Base-by-base conservation (phyloP, 2,113 vertebrate species). In the Dunckerocampus dactyliophorus region DNA sequence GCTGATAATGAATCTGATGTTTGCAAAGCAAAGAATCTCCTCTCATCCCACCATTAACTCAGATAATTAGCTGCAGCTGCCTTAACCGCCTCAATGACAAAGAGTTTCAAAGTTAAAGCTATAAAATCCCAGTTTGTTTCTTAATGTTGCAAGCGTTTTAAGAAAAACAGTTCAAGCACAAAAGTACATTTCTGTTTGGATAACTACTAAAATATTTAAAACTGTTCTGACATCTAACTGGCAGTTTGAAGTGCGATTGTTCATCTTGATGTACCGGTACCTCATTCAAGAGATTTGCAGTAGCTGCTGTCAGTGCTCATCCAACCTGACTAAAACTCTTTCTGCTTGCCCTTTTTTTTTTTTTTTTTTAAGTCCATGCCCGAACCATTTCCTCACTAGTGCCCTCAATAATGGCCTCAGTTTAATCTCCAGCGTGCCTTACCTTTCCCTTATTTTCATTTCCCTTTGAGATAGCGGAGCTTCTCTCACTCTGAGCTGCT, bases 381-480 rank as follows among this genome's bases (percentile, higher is more conserved):
- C 58, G 76, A 75, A 77, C 72, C 64, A 74, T 87, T 83, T 76
- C 78, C 67, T 65, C 67, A 72, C 75, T 56, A 42, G 37, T 85
- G 82, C 82, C 87, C 82, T 82, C 85, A 81, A 82, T 86, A 82
- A 86, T 83, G 83, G 82, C 83, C 83, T 85, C 80, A 82, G 84
- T 86, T 82, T 83, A 83, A 81, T 75, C 75, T 80, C 82, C 61
- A 70, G 70, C 39, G 59, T 76, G 71, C 78, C 68, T 77, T 75
- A 83, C 76, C 71, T 81, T 82, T 68, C 64, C 60, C 74, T 67
- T 83, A 73, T 70, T 79, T 82, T 59, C 63, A 1, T 66, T 80
- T 78, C 51, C 77, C 74, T 80, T 85, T 85, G 57, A 85, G 67
- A 86, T 80, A 77, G 53, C 21, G 70, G 60, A 80, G 71, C 74